Evolutionary conservation across 2,797 vertebrate species (phyloP).

Genomic region (Danio albolineatus): DNA sequence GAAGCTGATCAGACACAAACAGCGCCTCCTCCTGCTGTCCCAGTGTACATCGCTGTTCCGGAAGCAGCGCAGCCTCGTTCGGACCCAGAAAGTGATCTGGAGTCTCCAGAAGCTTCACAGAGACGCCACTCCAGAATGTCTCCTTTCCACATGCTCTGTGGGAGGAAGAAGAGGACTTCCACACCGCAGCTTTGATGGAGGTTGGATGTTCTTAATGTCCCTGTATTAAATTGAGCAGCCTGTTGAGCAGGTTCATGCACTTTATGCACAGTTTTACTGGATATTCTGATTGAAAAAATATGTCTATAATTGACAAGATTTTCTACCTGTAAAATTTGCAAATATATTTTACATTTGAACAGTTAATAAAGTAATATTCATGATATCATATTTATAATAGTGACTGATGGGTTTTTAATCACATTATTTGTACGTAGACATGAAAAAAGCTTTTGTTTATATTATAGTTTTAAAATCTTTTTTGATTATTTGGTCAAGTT

Average conservation of each 20-base stretch:
- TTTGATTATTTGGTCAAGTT: too few species aligned
- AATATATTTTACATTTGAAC: not conserved
- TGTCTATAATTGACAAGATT: not conserved
- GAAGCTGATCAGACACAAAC: not conserved
- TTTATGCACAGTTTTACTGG: not conserved
- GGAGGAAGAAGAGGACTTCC: slow-evolving; percentile 56
- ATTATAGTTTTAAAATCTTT: too few species aligned
- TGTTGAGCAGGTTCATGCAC: slow-evolving; percentile 30
- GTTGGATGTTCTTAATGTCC: not conserved
- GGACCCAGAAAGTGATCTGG: slow-evolving; percentile 28
- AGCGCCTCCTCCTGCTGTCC: not conserved
- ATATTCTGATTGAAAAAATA: not conserved
- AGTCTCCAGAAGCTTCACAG: not conserved
- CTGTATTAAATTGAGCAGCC: not conserved
- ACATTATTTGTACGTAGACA: too few species aligned
- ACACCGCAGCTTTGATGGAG: not conserved
- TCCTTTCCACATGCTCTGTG: slow-evolving; percentile 60
- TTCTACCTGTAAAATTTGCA: not conserved
- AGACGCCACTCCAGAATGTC: slow-evolving; percentile 59
- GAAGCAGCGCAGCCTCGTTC: not conserved
- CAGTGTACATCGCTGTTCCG: slow-evolving; percentile 38
- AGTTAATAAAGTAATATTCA: not conserved
- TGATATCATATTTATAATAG: not conserved
- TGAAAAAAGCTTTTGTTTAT: too few species aligned
- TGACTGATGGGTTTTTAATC: not conserved